Evolutionary conservation across 2,797 vertebrate species (phyloP), one percentile per base, ranked within the genome.

Genomic region (Merluccius polli): DNA sequence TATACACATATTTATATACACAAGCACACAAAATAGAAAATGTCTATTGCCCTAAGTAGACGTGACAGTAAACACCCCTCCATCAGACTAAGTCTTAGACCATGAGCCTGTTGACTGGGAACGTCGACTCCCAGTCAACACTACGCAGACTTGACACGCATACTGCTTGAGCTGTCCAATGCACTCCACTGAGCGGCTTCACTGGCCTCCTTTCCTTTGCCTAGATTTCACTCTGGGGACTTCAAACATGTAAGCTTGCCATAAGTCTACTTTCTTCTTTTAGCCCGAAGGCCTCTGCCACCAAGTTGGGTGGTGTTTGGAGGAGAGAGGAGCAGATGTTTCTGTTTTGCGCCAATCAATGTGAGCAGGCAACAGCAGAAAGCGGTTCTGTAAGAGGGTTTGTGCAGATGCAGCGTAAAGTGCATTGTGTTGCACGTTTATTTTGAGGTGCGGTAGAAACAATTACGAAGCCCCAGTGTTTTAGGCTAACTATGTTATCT

Each of bases 281-380:
- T 68, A 68, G 65, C 65, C 65, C 13, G 11, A 31, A 68, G 65
- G 65, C 65, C 29, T 29, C 65, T 68, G 65, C 65, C 65, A 68
- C 27, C 65, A 68, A 30, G 24, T 68, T 68, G 65, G 65, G 4
- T 15, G 65, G 29, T 68, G 27, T 30, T 68, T n/a, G 52, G n/a
- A 12, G 65, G 65, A 15, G 65, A 30, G 24, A 16, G 29, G 24
- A 68, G 24, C 65, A 68, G 65, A 68, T 68, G 65, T 30, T 68
- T 68, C 27, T 9, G 24, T 31, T 68, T 16, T 68, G 65, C 24
- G 29, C 29, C 65, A 68, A 68, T 13, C 24, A 15, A 29, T 68
- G 18, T 5, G 65, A 30, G 27, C 15, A 68, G 65, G 65, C 65
- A 68, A 68, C 24, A 68, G 52, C 21, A 68, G 65, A 30, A 68